Evolutionary conservation across 2,888 invertebrate genomes (phyloP).

Genomic region (Andrena flavipes): DNA sequence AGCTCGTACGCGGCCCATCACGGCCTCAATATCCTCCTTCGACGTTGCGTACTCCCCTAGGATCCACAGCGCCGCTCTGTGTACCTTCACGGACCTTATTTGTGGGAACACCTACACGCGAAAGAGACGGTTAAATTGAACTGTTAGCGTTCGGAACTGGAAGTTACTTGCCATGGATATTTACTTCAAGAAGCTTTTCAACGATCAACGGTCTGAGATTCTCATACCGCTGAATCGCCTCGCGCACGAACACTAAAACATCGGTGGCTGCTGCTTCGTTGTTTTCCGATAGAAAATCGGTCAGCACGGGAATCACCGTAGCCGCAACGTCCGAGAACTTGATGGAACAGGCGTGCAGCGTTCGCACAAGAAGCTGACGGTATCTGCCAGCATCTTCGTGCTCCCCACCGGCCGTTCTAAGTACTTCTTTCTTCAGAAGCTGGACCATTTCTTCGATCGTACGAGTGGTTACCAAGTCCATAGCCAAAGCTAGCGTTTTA

Average conservation of each 20-base stretch:
- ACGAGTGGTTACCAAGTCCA: conserved; percentile 95
- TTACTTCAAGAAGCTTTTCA: conserved; percentile 85
- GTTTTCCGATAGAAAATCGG: conserved; percentile 96
- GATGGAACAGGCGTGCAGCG: conserved; percentile 96
- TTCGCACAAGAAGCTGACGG: conserved; percentile 96
- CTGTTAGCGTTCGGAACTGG: background rate
- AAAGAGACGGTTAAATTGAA: conserved; percentile 22
- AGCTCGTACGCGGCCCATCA: conserved; percentile 91
- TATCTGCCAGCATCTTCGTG: conserved; percentile 98
- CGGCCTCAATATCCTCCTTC: conserved; percentile 91
- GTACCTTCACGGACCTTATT: conserved; percentile 96
- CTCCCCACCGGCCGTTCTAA: conserved; percentile 95
- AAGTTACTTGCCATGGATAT: background rate
- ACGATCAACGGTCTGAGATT: conserved; percentile 93
- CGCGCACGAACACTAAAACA: conserved; percentile 97
- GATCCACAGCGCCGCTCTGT: conserved; percentile 98
- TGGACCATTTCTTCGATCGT: conserved; percentile 98
- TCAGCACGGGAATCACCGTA: conserved; percentile 96
- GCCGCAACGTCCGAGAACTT: conserved; percentile 98
- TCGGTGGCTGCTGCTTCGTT: conserved; percentile 96
- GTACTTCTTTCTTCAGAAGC: conserved; percentile 96
- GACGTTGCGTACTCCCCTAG: conserved; percentile 97
- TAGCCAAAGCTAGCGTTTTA: conserved; percentile 92
- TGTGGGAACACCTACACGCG: conserved; percentile 92
- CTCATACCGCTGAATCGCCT: conserved; percentile 97